Conservation (phyloP, 1,140 invertebrate genomes). For the Mactra quadrangularis region DNA sequence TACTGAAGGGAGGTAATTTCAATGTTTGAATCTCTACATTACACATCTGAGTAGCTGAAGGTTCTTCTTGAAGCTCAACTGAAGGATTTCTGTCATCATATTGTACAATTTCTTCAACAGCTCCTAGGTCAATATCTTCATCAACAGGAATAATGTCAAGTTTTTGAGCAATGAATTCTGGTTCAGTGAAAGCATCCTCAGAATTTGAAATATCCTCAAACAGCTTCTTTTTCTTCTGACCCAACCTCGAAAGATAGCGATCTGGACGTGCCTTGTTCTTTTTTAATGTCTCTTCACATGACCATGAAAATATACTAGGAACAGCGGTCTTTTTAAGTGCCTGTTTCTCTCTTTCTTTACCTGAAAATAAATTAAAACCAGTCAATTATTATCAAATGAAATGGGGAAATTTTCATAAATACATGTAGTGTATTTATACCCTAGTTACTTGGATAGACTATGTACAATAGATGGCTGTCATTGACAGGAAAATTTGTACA, state of each 20-base stretch:
- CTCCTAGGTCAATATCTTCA: neutral
- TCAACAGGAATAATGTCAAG: neutral
- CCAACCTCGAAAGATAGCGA: neutral
- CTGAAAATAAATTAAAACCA: neutral
- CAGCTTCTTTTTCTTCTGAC: neutral
- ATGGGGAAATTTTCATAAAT: no score
- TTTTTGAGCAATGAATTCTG: neutral
- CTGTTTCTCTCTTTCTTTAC: neutral
- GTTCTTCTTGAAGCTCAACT: neutral
- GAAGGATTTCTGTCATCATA: neutral
- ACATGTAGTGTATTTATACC: no score
- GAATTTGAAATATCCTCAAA: constrained; percentile 11
- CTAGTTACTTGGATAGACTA: no score
- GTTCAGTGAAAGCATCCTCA: neutral
- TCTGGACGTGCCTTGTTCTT: neutral
- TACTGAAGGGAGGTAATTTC: neutral
- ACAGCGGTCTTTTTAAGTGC: constrained; percentile 4
- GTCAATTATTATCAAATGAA: no score
- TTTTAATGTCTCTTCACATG: neutral
- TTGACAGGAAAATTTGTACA: no score
- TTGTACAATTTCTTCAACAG: neutral
- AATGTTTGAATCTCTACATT: constrained; percentile 13
- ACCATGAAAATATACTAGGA: constrained; percentile 37
- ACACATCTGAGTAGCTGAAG: no score
- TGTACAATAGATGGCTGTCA: no score